Evolutionary conservation across 2,113 vertebrate genomes (phyloP), one percentile per base, ranked within the genome.

Genomic region (Dromiciops gliroides): DNA sequence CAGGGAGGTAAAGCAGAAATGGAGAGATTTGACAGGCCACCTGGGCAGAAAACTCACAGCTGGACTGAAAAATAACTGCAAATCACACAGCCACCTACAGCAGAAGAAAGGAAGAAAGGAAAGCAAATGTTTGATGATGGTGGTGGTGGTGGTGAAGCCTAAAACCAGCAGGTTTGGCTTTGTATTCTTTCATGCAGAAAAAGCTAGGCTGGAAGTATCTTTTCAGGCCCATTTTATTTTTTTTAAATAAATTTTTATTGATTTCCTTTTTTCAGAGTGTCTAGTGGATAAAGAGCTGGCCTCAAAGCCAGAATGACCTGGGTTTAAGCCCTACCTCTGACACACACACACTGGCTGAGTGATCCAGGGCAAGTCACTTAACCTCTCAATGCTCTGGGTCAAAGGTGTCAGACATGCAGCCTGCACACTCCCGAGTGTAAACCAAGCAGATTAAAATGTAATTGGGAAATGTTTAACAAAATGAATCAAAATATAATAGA

Each of bases 21-120:
- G 98, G 98, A 98, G 98, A 98, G 98, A 97, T 97, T 98, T 98
- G 98, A 98, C 98, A 97, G 97, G 93, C 97, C 98, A 98, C 97
- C 98, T 98, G 97, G 97, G 97, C 97, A 98, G 97, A 98, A 97
- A 98, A 97, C n/a, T 83, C 98, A 98, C 97, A 98, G 98, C 97
- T 98, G 98, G 96, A 95, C 97, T 98, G 96, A 98, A 97, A 98
- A 98, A 98, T 98, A 97, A 97, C 96, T 97, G 96, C 97, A 98
- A 98, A 98, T 98, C 97, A 98, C 98, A 97, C 93, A 95, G 96
- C 89, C 94, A 90, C 95, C 96, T 96, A 92, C 95, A 97, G 96
- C 49, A 50, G 83, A 96, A 96, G 91, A 97, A 89, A 96, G 96
- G 83, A 96, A 96, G 91, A 97, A 94, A 94, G 95, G 89, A 96